Evolutionary conservation across 2,797 vertebrate genomes (phyloP).

Genomic region (Ibycter americanus): DNA sequence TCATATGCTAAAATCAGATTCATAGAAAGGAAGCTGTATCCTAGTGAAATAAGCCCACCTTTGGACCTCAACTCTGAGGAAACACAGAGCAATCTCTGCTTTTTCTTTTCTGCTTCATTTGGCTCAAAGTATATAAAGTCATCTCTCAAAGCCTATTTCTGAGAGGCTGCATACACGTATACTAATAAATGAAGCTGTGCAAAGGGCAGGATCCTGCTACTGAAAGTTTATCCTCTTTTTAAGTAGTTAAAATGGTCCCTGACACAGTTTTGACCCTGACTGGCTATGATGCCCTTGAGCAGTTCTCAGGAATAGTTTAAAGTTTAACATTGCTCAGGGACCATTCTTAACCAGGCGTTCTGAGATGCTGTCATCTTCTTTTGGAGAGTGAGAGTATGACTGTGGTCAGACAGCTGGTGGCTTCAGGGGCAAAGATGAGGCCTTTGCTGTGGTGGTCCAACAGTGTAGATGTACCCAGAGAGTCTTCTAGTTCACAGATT

Average conservation of each 20-base stretch:
- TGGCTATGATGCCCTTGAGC: background rate
- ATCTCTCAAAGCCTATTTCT: background rate
- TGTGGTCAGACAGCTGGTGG: fast-evolving
- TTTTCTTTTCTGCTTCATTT: background rate
- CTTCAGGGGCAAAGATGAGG: background rate
- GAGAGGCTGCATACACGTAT: background rate
- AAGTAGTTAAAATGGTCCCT: background rate
- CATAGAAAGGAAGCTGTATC: background rate
- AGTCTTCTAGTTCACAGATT: background rate
- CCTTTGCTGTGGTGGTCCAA: background rate
- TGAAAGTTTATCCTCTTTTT: background rate
- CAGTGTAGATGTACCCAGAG: background rate
- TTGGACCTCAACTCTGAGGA: background rate
- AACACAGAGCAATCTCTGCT: background rate
- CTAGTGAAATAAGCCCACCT: background rate
- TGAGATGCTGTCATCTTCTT: background rate
- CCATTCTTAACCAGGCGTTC: background rate
- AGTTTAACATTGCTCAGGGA: background rate
- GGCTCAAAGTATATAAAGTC: background rate
- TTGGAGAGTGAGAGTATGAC: background rate
- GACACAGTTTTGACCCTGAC: background rate
- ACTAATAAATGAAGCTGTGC: background rate
- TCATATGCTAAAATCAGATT: background rate
- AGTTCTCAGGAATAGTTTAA: background rate
- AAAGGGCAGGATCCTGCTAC: background rate